These are phyloP conservation scores for Clarias gariepinus DNA, from an alignment of 2,113 vertebrate species.

Conservation along the genomic window DNA sequence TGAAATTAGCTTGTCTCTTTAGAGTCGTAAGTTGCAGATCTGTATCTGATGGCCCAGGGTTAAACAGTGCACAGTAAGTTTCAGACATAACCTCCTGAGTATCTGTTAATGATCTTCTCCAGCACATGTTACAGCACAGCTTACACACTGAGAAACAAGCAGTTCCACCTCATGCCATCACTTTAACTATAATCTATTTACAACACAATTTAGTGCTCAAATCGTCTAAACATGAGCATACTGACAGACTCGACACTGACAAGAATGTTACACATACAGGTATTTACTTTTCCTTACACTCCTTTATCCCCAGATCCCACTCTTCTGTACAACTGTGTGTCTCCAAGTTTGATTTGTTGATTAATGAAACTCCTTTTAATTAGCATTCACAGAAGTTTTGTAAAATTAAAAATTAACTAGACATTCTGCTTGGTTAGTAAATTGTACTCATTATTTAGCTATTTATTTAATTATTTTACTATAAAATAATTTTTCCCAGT, in stretches of 20 bases:
- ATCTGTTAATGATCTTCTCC: background rate
- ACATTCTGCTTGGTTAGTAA: background rate
- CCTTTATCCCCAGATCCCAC: conserved; percentile 65
- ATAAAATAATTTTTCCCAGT: background rate
- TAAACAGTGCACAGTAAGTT: background rate
- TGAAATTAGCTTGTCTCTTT: background rate
- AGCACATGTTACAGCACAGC: background rate
- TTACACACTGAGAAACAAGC: background rate
- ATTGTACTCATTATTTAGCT: background rate
- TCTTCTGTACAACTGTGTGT: conserved; percentile 63
- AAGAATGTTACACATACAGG: conserved; percentile 64
- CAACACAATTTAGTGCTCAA: conserved; percentile 13
- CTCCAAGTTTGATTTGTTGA: conserved; percentile 47
- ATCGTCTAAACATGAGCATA: conserved; percentile 54
- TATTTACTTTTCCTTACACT: conserved; percentile 67
- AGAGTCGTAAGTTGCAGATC: background rate
- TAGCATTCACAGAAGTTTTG: background rate
- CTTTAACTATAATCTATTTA: conserved; percentile 41
- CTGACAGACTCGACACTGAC: conserved; percentile 67
- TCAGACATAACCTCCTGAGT: background rate
- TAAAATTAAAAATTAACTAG: background rate
- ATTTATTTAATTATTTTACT: background rate
- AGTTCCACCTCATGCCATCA: conserved; percentile 15
- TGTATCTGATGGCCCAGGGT: background rate
- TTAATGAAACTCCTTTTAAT: conserved; percentile 48